Evolutionary conservation across 1,140 invertebrate species (phyloP).

Genomic region (Leptopilina clavipes): DNA sequence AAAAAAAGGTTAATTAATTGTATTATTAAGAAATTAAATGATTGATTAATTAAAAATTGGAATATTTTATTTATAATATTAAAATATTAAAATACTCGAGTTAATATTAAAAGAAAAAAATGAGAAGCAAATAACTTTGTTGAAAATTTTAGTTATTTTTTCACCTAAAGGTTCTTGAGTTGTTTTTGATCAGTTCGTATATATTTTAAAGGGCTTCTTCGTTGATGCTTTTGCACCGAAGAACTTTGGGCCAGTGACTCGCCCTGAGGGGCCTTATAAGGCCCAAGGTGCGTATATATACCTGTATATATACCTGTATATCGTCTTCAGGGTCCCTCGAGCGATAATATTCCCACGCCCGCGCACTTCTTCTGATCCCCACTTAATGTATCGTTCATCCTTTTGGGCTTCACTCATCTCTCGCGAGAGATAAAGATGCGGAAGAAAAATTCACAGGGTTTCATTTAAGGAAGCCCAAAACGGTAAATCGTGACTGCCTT

Average conservation of each 20-base stretch:
- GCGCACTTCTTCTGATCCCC: slow-evolving; percentile 54
- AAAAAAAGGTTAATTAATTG: too few relatives aligned
- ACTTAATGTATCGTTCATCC: slow-evolving; percentile 5
- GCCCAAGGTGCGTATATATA: slow-evolving; percentile 39
- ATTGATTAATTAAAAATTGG: too few relatives aligned
- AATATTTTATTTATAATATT: too few relatives aligned
- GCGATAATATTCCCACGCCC: slow-evolving; percentile 71
- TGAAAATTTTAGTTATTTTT: not conserved
- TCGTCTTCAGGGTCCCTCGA: slow-evolving; percentile 58
- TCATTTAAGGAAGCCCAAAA: slow-evolving; percentile 23
- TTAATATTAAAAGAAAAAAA: too few relatives aligned
- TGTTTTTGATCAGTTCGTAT: slow-evolving; percentile 42
- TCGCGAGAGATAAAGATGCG: slow-evolving; percentile 7
- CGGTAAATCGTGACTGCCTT: slow-evolving; percentile 14
- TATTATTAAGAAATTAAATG: too few relatives aligned
- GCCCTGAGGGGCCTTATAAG: slow-evolving; percentile 45
- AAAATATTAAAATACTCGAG: too few relatives aligned
- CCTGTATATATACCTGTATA: slow-evolving; percentile 46
- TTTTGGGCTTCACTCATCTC: slow-evolving; percentile 15
- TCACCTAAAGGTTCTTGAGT: not conserved
- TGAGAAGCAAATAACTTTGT: too few relatives aligned
- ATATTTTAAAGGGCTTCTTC: slow-evolving; percentile 52
- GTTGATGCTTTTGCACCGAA: slow-evolving; percentile 33
- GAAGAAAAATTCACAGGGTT: slow-evolving; percentile 10
- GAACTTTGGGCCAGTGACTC: slow-evolving; percentile 59